These are phyloP conservation scores for Mimas tiliae DNA, from an alignment of 2,888 invertebrate genomes.

Conservation along the genomic window DNA sequence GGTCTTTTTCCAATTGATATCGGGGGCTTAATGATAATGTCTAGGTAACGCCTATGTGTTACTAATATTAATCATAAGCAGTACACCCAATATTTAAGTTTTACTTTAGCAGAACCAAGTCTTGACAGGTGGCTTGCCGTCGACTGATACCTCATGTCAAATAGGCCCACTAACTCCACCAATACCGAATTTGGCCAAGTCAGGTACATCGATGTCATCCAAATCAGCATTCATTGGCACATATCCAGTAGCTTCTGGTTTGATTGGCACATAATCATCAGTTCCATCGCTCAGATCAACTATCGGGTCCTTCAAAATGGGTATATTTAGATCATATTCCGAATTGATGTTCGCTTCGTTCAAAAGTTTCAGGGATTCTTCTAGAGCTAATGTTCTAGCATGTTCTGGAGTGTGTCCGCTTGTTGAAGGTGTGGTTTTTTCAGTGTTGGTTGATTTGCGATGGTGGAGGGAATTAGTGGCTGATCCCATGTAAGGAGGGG, in stretches of 20 bases:
- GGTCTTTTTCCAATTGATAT: too few relatives aligned
- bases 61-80: not conserved
- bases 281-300: slow-evolving; percentile 67
- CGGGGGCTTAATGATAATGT: too few relatives aligned
- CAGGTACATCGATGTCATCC: slow-evolving; percentile 71
- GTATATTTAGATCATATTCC: slow-evolving; percentile 56
- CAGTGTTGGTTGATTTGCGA: slow-evolving; percentile 56
- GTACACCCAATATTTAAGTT: not conserved
- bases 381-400: slow-evolving; percentile 65
- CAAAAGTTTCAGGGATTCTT: slow-evolving; percentile 75
- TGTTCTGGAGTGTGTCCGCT: slow-evolving; percentile 67
- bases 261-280: slow-evolving; percentile 76
- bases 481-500: slow-evolving; percentile 74
- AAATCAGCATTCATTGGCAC: slow-evolving; percentile 55
- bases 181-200: slow-evolving; percentile 68
- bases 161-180: slow-evolving; percentile 57
- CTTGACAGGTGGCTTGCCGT: slow-evolving; percentile 71
- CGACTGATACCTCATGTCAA: slow-evolving; percentile 70
- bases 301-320: slow-evolving; percentile 64
- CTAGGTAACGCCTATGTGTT: too few relatives aligned
- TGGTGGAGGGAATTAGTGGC: slow-evolving; percentile 69
- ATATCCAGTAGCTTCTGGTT: slow-evolving; percentile 47
- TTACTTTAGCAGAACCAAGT: slow-evolving; percentile 76
- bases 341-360: slow-evolving; percentile 76
- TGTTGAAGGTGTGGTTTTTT: slow-evolving; percentile 56